Conservation (phyloP, 2,797 vertebrate genomes). For the Neostethus bicornis region DNA sequence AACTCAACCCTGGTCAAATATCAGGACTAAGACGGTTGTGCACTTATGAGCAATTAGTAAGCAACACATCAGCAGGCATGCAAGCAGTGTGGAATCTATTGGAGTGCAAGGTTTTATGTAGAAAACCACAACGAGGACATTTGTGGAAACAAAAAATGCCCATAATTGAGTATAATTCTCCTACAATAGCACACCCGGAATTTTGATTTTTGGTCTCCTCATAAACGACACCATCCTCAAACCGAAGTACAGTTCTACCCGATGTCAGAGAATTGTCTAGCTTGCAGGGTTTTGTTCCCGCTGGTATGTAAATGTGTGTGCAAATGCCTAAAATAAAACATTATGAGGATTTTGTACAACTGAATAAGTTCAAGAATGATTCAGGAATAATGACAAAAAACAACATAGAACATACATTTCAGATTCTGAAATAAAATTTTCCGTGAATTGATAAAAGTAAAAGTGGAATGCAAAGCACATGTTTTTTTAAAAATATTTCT, state of each 20-base stretch:
- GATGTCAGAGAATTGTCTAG: neutral
- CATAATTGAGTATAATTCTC: neutral
- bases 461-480: neutral
- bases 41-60: neutral
- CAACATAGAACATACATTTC: neutral
- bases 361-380: neutral
- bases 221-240: neutral
- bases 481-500: neutral
- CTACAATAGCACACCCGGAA: constrained; percentile 5
- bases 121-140: neutral
- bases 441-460: too few species aligned
- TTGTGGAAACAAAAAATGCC: neutral
- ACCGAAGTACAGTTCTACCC: neutral
- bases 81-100: too few species aligned
- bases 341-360: neutral
- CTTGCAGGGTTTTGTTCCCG: neutral
- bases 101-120: neutral
- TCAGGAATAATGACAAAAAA: neutral
- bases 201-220: constrained; percentile 1
- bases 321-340: neutral
- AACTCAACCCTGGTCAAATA: neutral
- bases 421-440: neutral
- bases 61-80: neutral
- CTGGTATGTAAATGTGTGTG: neutral
- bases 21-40: neutral